Conservation (phyloP, 2,113 vertebrate genomes). For the Oryzias curvinotus region DNA sequence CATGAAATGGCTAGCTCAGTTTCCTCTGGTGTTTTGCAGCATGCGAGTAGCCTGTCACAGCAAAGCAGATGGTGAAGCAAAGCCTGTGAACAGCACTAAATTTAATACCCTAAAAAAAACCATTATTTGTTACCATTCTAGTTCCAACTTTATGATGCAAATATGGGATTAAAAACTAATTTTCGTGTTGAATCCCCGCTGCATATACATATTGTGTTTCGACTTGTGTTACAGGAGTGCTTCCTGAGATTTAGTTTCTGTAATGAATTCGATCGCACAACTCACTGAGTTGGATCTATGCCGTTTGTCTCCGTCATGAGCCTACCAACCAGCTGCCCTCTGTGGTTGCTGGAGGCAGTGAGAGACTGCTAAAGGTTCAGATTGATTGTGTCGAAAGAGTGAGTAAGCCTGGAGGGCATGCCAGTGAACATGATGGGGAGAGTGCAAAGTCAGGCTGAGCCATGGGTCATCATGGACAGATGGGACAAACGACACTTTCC, state of each 20-base stretch:
- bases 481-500: constrained; percentile 19
- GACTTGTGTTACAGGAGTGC: not conserved
- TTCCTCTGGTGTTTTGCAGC: constrained; percentile 40
- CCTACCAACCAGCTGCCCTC: constrained; percentile 52
- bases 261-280: constrained; percentile 32
- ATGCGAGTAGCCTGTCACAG: constrained; percentile 38
- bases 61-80: constrained; percentile 59
- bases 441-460: constrained; percentile 3
- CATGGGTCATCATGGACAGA: constrained; percentile 33
- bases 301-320: constrained; percentile 49
- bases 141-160: constrained; percentile 4
- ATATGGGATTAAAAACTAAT: not conserved
- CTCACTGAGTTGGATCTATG: constrained; percentile 19
- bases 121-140: not conserved
- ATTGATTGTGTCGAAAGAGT: constrained; percentile 35
- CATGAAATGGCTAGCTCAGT: constrained; percentile 15
- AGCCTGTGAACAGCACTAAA: constrained; percentile 51
- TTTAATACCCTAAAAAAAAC: constrained; percentile 31
- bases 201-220: not conserved
- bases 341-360: constrained; percentile 33
- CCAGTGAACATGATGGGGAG: constrained; percentile 42
- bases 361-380: constrained; percentile 18
- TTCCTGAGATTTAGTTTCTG: constrained; percentile 5
- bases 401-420: constrained; percentile 23
- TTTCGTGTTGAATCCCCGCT: not conserved